A percentile compares a stretch with the other conserved stretches of the same genome.
phyloP scores from a whole-genome alignment of 2,113 vertebrate genomes.

The Solea solea region DNA sequence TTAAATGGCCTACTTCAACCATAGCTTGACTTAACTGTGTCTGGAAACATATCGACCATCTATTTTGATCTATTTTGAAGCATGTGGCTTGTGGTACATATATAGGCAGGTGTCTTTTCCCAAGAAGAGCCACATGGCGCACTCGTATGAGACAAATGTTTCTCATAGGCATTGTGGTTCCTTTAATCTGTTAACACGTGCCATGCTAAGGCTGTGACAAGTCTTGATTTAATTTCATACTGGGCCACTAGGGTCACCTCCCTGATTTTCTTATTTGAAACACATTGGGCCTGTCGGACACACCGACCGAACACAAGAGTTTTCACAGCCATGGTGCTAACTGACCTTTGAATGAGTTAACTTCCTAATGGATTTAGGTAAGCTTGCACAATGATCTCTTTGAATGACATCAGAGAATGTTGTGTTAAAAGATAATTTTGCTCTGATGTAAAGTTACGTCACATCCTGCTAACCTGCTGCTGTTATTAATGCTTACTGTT shows the following conservation, averaged over 20 bases:
- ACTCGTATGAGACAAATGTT: no score
- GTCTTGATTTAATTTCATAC: background rate
- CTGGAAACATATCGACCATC: no score
- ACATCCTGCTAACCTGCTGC: conserved; percentile 60
- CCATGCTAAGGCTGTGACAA: background rate
- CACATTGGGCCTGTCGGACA: background rate
- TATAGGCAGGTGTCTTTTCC: no score
- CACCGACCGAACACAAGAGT: background rate
- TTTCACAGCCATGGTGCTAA: background rate
- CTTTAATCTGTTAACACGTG: no score
- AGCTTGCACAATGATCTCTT: conserved; percentile 10
- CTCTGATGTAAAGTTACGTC: conserved; percentile 66
- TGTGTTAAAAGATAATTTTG: conserved; percentile 15
- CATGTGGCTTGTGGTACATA: no score
- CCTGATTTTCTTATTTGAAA: background rate
- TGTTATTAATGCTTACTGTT: conserved; percentile 49
- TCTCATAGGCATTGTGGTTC: no score
- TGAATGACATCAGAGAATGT: conserved; percentile 23
- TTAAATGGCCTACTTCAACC: no score
- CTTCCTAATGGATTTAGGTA: conserved; percentile 3
- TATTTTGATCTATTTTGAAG: no score
- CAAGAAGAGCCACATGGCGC: no score
- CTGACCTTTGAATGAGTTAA: conserved; percentile 1
- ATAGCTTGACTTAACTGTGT: no score
- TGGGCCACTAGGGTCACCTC: background rate